Percentiles rank a stretch among this genome's conserved stretches.
These are phyloP conservation scores for Poecilia velifera DNA, from an alignment of 2,797 vertebrate species.

Conservation along the genomic window DNA sequence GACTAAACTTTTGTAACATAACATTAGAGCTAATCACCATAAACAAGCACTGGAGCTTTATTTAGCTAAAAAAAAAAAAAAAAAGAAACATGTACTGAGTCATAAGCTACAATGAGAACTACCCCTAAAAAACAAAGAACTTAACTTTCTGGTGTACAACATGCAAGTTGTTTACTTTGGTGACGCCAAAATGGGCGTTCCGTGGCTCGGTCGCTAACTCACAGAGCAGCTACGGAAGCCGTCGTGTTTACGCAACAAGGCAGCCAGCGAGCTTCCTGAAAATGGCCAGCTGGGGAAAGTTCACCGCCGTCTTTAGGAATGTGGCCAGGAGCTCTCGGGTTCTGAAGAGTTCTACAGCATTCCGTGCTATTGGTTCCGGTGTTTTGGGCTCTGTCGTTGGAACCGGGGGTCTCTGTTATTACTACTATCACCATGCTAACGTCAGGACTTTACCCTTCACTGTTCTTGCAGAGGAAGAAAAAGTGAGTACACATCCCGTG, in stretches of 20 bases:
- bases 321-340: constrained; percentile 38
- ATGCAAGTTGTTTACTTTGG: not conserved
- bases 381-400: constrained; percentile 64
- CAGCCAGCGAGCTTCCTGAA: constrained; percentile 32
- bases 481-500: constrained; percentile 50
- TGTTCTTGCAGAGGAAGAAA: constrained; percentile 70
- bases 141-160: not conserved
- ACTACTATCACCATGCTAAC: constrained; percentile 20
- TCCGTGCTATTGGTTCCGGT: constrained; percentile 47
- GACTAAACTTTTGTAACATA: not conserved
- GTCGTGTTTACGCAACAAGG: fast-evolving
- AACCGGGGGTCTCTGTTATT: constrained; percentile 54
- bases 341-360: not conserved
- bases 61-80: too few relatives aligned
- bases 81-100: not conserved
- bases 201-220: not conserved
- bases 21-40: not conserved
- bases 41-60: not conserved
- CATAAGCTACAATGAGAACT: not conserved
- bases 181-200: not conserved
- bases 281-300: constrained; percentile 76
- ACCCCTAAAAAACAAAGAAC: not conserved
- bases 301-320: constrained; percentile 47
- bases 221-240: constrained; percentile 47
- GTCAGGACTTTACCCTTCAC: constrained; percentile 46